Evolutionary conservation across 2,113 vertebrate genomes (phyloP).

Genomic region (Centropus bengalensis): DNA sequence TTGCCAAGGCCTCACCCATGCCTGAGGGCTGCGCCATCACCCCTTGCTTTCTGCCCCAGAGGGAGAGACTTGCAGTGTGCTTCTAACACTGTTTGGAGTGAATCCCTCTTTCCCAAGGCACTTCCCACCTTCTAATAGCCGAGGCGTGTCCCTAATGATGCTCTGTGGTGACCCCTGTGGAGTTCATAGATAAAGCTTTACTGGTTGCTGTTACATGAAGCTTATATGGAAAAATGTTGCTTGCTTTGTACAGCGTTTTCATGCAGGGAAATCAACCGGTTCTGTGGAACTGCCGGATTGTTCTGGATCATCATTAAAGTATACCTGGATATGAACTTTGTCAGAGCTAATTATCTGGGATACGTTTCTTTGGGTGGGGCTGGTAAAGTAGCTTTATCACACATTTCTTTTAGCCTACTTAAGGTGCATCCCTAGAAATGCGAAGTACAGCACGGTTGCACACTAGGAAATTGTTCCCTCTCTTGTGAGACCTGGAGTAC

Average conservation of each 20-base stretch:
- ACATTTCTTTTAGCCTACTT: neutral
- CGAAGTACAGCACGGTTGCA: neutral
- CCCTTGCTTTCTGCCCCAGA: neutral
- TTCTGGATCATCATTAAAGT: constrained; percentile 21
- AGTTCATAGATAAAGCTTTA: neutral
- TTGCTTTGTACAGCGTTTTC: neutral
- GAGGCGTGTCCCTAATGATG: neutral
- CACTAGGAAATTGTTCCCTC: neutral
- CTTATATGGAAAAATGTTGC: neutral
- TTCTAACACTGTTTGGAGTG: neutral
- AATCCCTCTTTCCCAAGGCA: neutral
- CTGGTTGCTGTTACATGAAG: constrained; percentile 1
- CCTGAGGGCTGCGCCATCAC: neutral
- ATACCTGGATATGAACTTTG: neutral
- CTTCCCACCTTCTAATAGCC: neutral
- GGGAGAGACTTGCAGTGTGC: neutral
- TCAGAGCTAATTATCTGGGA: neutral
- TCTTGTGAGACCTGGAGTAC: no score
- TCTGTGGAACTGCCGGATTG: neutral
- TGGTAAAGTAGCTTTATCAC: neutral
- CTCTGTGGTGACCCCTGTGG: neutral
- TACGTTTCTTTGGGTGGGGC: neutral
- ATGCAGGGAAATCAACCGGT: neutral
- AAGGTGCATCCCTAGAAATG: neutral
- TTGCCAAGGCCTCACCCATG: neutral